Evolutionary conservation across 2,888 invertebrate genomes (phyloP).

Genomic region (Periphyllus acericola): DNA sequence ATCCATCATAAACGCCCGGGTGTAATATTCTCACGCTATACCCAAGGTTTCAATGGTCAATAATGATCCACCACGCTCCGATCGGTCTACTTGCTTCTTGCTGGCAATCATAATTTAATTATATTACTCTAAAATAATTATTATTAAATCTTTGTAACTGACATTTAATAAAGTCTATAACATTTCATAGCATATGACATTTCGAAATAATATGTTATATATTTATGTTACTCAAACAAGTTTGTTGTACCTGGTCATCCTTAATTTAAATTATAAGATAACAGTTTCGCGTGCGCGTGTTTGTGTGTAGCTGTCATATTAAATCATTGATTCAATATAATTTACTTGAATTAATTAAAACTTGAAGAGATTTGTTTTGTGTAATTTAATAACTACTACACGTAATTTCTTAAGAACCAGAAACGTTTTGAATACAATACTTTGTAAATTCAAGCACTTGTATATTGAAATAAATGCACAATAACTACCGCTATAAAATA

Average conservation of each 20-base stretch:
- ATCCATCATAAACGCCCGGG: conserved; percentile 18
- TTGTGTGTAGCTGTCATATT: no score
- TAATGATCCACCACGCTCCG: not conserved
- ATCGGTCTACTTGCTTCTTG: not conserved
- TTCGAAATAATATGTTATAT: no score
- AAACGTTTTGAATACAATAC: not conserved
- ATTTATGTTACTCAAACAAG: no score
- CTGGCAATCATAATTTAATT: not conserved
- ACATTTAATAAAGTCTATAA: not conserved
- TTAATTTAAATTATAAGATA: no score
- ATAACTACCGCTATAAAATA: not conserved
- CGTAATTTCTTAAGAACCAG: not conserved
- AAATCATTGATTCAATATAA: no score
- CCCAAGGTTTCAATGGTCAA: not conserved
- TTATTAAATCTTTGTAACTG: not conserved
- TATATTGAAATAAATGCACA: not conserved
- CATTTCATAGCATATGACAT: not conserved
- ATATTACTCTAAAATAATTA: not conserved
- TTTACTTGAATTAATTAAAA: no score
- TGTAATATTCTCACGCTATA: not conserved
- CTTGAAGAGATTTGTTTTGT: not conserved
- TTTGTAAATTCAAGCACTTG: not conserved
- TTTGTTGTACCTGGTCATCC: no score
- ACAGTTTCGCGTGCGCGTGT: no score
- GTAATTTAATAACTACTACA: not conserved